Base-by-base conservation (phyloP, 2,113 vertebrate genomes). In the Xiphorhynchus elegans region DNA sequence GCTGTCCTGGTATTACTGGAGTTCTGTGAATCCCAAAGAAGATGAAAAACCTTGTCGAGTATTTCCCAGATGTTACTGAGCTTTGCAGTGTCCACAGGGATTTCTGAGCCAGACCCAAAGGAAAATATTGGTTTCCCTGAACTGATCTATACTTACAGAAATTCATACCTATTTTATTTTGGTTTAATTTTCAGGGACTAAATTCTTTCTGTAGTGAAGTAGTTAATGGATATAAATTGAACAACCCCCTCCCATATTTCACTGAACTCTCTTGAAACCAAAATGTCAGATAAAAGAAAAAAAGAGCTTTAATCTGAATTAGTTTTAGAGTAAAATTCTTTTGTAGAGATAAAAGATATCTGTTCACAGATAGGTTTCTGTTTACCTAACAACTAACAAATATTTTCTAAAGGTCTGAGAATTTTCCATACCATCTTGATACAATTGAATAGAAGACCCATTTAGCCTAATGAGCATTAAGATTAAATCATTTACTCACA, bases 401-500 rank as follows among this genome's bases (percentile, higher is more conserved):
- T 93, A 95, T 95, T 97, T 97, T 95, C 86, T 87, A 85, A 96
- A 97, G 91, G 91, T 75, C 91, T 97, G 94, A 94, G 56, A 97
- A 97, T 97, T 98, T 97, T 98, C 92, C 89, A 80, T 93, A 80
- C 76, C 97, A 98, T 98, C 97, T 97, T 98, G 97, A 97, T 97
- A 96, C 93, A 97, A 98, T 97, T 98, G 97, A 97, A 97, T 94
- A 95, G 96, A 97, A 98, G 97, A 96, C 77, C 92, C 91, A 97
- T 98, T 97, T 98, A 98, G 91, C 91, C 96, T 98, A 98, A 98
- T 98, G 96, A 98, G 96, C 95, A 97, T 96, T 97, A 97, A 97
- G 97, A 98, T 98, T 98, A 98, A 98, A 98, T 98, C 91, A 97
- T 97, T 97, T 98, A 96, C 96, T 97, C 97, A 95, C 87, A 98